These are phyloP conservation scores for Tuta absoluta DNA, from an alignment of 2,888 invertebrate species.

Conservation along the genomic window DNA sequence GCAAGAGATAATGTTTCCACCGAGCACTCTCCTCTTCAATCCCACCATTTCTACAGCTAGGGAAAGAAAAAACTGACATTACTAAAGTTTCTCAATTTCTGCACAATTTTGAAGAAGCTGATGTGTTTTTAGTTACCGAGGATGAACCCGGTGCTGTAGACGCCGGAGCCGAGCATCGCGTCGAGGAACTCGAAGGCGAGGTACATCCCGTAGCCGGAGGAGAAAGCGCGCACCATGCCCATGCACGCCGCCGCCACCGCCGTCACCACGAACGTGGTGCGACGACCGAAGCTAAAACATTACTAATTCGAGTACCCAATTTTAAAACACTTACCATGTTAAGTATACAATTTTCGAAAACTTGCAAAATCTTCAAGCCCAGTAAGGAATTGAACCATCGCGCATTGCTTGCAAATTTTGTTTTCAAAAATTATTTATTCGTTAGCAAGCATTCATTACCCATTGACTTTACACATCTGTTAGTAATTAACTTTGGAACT, in stretches of 20 bases:
- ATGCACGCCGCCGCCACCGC: constrained; percentile 76
- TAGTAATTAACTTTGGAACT: no score
- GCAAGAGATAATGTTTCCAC: constrained; percentile 84
- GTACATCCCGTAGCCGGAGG: constrained; percentile 56
- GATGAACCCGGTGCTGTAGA: constrained; percentile 68
- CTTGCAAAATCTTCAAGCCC: no score
- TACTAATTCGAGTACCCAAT: no score
- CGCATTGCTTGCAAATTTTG: no score
- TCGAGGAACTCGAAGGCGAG: constrained; percentile 63
- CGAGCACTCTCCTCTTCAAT: constrained; percentile 83
- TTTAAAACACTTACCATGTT: no score
- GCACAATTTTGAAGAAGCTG: neutral
- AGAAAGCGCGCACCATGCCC: constrained; percentile 68
- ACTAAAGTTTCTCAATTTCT: neutral
- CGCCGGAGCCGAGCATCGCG: constrained; percentile 61
- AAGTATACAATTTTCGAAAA: no score
- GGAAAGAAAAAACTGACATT: constrained; percentile 26
- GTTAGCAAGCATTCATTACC: no score
- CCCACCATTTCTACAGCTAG: constrained; percentile 86
- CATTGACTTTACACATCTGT: no score
- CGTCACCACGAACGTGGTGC: constrained; percentile 79
- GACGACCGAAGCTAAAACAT: constrained; percentile 77
- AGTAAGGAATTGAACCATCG: no score
- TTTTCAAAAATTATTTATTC: no score
- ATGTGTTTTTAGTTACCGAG: constrained; percentile 64